Conservation (phyloP, 2,113 vertebrate species). For the Silurus glanis region DNA sequence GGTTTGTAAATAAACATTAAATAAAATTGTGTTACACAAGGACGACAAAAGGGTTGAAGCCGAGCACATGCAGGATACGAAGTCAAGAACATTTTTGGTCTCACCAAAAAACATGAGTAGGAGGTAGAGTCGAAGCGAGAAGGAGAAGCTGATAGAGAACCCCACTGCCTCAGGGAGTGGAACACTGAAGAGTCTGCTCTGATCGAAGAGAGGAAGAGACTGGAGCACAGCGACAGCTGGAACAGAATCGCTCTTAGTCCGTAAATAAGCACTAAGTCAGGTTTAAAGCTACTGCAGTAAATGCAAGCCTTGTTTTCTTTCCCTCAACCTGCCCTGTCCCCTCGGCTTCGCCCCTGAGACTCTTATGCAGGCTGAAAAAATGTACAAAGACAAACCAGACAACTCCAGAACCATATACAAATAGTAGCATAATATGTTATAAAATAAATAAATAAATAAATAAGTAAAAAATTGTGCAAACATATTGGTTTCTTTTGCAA, state of each 20-base stretch:
- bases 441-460: too few relatives aligned
- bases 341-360: too few relatives aligned
- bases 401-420: too few relatives aligned
- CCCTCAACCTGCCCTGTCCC: neutral
- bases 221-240: slow-evolving; percentile 87
- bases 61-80: neutral
- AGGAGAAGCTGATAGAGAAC: slow-evolving; percentile 83
- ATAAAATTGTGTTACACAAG: neutral
- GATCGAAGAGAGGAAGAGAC: slow-evolving; percentile 86
- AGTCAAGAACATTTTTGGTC: slow-evolving; percentile 45
- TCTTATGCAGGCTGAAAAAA: too few relatives aligned
- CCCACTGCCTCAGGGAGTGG: slow-evolving; percentile 78
- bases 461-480: too few relatives aligned
- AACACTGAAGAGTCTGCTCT: slow-evolving; percentile 83
- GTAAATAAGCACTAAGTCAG: neutral
- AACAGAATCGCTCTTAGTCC: neutral
- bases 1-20: too few relatives aligned
- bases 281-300: neutral
- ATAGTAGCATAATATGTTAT: too few relatives aligned
- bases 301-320: neutral
- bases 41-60: neutral
- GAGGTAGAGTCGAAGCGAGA: slow-evolving; percentile 84
- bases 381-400: too few relatives aligned
- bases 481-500: too few relatives aligned
- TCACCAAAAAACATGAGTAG: slow-evolving; percentile 87